These are phyloP conservation scores for Corythornis cristatus DNA, from an alignment of 2,113 vertebrate species.

Conservation along the genomic window DNA sequence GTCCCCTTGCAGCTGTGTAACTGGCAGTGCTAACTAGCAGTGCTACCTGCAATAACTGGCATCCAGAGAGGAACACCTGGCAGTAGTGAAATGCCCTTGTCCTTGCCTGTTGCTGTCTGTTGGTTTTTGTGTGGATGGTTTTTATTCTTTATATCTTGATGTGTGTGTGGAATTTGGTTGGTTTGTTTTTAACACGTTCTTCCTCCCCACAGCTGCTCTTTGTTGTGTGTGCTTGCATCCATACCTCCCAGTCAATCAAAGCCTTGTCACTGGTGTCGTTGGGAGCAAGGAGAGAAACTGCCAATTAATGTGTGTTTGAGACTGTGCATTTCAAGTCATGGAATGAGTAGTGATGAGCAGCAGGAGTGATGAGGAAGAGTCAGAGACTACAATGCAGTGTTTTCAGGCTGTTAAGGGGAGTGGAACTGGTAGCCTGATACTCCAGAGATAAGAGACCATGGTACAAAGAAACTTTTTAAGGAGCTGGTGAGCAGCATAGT, in stretches of 20 bases:
- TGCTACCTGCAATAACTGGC: background rate
- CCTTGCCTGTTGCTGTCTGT: background rate
- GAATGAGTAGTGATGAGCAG: background rate
- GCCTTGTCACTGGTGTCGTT: background rate
- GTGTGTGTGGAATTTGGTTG: background rate
- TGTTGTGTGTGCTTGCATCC: background rate
- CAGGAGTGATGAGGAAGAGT: background rate
- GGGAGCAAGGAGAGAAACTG: background rate
- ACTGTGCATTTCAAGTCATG: background rate
- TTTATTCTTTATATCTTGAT: background rate
- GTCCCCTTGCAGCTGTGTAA: background rate
- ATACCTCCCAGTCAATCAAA: accelerated
- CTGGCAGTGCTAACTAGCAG: background rate
- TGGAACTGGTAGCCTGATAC: constrained; percentile 25
- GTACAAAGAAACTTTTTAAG: background rate
- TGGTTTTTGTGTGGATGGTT: background rate
- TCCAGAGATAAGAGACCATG: background rate
- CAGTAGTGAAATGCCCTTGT: background rate
- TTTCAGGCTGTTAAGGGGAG: constrained; percentile 3
- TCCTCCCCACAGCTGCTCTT: background rate
- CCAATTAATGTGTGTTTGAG: background rate
- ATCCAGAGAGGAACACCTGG: background rate
- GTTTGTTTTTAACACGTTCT: accelerated
- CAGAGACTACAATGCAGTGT: background rate
- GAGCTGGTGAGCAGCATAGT: background rate